phyloP scores from a whole-genome alignment of 1,140 invertebrate genomes.

The Microplitis mediator region DNA sequence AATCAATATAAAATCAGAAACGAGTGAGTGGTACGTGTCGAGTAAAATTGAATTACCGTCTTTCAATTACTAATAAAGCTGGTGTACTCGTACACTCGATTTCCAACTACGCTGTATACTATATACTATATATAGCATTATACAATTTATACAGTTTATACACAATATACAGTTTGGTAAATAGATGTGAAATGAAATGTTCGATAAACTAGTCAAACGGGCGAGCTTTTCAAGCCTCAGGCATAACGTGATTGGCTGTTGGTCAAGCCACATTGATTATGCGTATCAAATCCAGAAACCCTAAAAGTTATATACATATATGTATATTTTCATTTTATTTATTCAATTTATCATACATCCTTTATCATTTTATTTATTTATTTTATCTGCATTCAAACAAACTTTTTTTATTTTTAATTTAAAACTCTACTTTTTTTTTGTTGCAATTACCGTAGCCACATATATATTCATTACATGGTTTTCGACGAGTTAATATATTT shows the following conservation, averaged over 20 bases:
- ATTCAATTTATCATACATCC: not conserved
- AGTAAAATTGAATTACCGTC: conserved; percentile 41
- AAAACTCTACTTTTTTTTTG: no score
- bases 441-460: no score
- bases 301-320: not conserved
- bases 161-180: no score
- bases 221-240: conserved; percentile 17
- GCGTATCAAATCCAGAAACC: not conserved
- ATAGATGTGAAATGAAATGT: conserved; percentile 35
- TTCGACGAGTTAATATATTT: no score
- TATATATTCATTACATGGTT: no score
- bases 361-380: no score
- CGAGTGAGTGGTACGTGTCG: not conserved
- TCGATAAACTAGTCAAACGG: conserved; percentile 35
- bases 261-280: conserved; percentile 14
- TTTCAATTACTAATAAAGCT: conserved; percentile 35
- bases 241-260: conserved; percentile 7
- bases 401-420: no score
- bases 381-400: no score
- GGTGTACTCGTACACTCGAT: conserved; percentile 2
- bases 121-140: not conserved
- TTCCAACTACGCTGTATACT: not conserved
- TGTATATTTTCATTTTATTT: not conserved
- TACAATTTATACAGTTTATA: no score
- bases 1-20: not conserved